Percentiles rank a stretch among this genome's conserved stretches.
Evolutionary conservation across 2,888 invertebrate species (phyloP).

Genomic region (Spicauda simplicius): DNA sequence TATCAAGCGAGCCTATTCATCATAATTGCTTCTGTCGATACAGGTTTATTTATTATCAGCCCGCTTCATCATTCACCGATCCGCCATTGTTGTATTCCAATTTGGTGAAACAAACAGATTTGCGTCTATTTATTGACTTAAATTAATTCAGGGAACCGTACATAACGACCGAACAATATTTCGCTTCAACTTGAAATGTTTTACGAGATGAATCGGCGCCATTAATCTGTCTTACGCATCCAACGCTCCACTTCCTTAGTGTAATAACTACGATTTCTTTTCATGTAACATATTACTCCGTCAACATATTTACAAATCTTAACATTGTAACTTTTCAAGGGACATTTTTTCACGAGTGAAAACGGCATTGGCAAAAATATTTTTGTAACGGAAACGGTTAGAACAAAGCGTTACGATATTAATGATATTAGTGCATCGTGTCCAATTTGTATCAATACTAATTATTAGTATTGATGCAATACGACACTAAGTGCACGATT

Average conservation of each 20-base stretch:
- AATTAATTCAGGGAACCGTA: conserved; percentile 16
- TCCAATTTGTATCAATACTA: no score
- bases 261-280: background rate
- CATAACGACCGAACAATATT: conserved; percentile 20
- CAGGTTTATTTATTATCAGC: conserved; percentile 36
- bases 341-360: no score
- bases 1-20: conserved; percentile 39
- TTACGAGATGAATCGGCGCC: conserved; percentile 13
- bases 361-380: no score
- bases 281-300: no score
- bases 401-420: no score
- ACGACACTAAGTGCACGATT: no score
- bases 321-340: no score
- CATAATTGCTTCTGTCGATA: conserved; percentile 44
- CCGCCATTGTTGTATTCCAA: conserved; percentile 25
- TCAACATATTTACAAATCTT: no score
- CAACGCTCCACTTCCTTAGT: conserved; percentile 24
- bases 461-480: no score
- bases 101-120: conserved; percentile 32
- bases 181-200: conserved; percentile 25
- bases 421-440: no score
- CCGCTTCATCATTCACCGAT: conserved; percentile 38
- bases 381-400: no score
- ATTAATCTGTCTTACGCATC: conserved; percentile 29
- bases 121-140: conserved; percentile 13